Percentiles rank a stretch among this genome's conserved stretches.
Evolutionary conservation across 2,888 invertebrate species (phyloP).

Genomic region (Myathropa florea): DNA sequence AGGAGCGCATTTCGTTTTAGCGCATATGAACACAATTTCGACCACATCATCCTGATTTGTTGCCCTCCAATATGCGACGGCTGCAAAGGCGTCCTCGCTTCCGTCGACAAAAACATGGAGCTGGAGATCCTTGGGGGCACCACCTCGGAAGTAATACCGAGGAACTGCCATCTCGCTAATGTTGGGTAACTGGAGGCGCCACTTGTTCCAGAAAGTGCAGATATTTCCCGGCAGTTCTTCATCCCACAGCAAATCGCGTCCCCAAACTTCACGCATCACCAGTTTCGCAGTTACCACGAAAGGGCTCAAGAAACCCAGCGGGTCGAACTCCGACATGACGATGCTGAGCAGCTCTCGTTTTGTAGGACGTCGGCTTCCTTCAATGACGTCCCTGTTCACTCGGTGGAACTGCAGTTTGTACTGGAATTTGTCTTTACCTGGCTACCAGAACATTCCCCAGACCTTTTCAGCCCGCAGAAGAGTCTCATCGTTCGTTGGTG

Average conservation of each 20-base stretch:
- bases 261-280: not conserved
- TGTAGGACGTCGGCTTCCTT: slow-evolving; percentile 16
- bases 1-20: too few species aligned
- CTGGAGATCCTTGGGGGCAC: too few species aligned
- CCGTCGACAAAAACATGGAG: too few species aligned
- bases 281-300: slow-evolving; percentile 29
- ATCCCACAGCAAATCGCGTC: not conserved
- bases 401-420: slow-evolving; percentile 33
- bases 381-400: slow-evolving; percentile 15
- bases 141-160: too few species aligned
- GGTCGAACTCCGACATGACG: slow-evolving; percentile 51
- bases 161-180: too few species aligned
- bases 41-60: not conserved
- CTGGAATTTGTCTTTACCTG: slow-evolving; percentile 51
- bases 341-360: slow-evolving; percentile 34
- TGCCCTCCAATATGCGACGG: slow-evolving; percentile 19
- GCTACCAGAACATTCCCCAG: slow-evolving; percentile 69
- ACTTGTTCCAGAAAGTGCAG: not conserved
- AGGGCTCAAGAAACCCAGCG: slow-evolving; percentile 31
- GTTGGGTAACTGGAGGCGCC: not conserved
- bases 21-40: not conserved
- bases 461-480: slow-evolving; percentile 26
- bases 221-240: not conserved
- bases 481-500: not conserved
- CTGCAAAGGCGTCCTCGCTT: slow-evolving; percentile 15